Conservation (phyloP, 2,797 vertebrate species). For the Macropus fuliginosus region DNA sequence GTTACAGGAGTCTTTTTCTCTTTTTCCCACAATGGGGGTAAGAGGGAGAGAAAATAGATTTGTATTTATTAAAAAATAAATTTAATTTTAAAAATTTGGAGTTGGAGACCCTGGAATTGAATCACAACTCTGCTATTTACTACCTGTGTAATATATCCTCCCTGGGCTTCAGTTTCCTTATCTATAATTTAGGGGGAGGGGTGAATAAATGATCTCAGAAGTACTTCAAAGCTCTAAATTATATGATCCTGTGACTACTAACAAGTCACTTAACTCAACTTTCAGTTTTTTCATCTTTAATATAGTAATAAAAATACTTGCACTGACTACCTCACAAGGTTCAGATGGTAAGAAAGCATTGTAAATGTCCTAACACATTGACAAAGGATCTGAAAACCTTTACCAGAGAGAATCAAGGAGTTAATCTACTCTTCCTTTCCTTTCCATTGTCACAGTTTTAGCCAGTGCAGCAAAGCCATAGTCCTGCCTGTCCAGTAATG, state of each 20-base stretch:
- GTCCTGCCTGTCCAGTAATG: neutral
- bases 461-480: neutral
- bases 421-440: neutral
- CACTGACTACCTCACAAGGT: neutral
- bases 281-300: neutral
- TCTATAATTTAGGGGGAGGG: slow-evolving; percentile 14
- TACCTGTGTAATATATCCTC: neutral
- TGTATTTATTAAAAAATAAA: neutral
- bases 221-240: neutral
- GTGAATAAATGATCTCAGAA: neutral
- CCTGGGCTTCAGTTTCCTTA: neutral
- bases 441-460: neutral
- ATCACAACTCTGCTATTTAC: neutral
- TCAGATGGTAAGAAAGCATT: neutral
- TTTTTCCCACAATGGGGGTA: neutral
- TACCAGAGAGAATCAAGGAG: neutral
- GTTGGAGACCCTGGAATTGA: neutral
- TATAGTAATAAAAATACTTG: neutral
- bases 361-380: neutral
- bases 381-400: neutral
- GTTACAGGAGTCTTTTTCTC: neutral
- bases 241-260: neutral
- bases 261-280: neutral
- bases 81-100: neutral
- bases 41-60: neutral